Base-by-base conservation (phyloP, 2,113 vertebrate genomes). In the Phoxinus phoxinus region DNA sequence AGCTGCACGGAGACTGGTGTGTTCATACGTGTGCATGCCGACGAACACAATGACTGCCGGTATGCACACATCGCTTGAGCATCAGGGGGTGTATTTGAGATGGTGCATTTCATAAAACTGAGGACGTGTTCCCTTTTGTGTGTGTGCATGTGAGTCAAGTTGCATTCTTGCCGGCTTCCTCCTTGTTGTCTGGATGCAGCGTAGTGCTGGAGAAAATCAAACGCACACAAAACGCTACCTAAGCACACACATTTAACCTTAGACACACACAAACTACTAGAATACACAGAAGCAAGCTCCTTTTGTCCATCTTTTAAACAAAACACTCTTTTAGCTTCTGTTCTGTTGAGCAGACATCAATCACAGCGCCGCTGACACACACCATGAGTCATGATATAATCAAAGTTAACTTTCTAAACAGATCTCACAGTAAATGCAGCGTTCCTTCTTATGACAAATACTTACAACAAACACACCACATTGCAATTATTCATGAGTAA, bases 121-220 rank as follows among this genome's bases (percentile, higher is more conserved):
- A 80, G 59, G 83, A 48, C 84, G n/a, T 81, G 37, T 87, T 53
- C 41, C 46, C 78, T 83, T 78, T 65, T 84, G 63, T 58, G 46
- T 58, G 46, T 71, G 74, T 44, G 71, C 75, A 51, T 89, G 78
- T 90, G 90, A 93, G 92, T 93, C 91, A 93, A 91, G 91, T 89
- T 91, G 88, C 92, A 93, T 94, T 95, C 93, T 92, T 93, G 91
- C 90, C 91, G 92, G 91, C 92, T 93, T 94, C 92, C 91, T 91
- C 87, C 88, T 89, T 93, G 93, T 94, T 95, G 92, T 93, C 93
- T 92, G 92, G 93, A 94, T 93, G 93, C 90, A 91, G 89, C 87
- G 85, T 76, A 89, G 87, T 88, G 89, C 87, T 89, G 80, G 84
- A 86, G 87, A 84, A 93, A 94, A 91, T 90, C 89, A 92, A 93